These are phyloP conservation scores for Poeciliopsis prolifica DNA, from an alignment of 2,113 vertebrate genomes.

Conservation along the genomic window DNA sequence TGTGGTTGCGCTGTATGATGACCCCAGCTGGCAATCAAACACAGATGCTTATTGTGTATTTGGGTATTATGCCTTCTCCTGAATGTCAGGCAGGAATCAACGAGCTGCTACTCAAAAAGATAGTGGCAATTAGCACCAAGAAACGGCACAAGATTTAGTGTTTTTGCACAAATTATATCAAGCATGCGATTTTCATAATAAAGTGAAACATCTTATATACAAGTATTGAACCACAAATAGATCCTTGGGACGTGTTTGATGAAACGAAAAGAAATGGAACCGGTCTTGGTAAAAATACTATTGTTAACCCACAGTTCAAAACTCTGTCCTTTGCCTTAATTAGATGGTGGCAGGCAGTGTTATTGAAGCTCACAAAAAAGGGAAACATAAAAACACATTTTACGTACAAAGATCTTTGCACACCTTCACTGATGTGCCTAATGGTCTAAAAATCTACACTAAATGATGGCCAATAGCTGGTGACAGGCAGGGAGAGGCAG, in stretches of 20 bases:
- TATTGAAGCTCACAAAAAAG: slow-evolving; percentile 25
- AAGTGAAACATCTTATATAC: not conserved
- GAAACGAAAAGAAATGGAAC: not conserved
- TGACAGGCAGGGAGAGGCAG: slow-evolving; percentile 75
- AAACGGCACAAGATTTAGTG: not conserved
- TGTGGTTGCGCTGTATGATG: slow-evolving; percentile 43
- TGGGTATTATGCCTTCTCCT: slow-evolving; percentile 16
- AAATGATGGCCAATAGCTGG: slow-evolving; percentile 74
- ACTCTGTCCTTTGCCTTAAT: not conserved
- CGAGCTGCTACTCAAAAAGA: slow-evolving; percentile 1
- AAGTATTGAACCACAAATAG: not conserved
- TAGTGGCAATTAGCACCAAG: slow-evolving; percentile 19
- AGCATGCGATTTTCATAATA: not conserved
- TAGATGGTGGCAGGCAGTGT: not conserved
- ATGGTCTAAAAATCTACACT: slow-evolving; percentile 70
- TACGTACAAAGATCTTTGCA: slow-evolving; percentile 35
- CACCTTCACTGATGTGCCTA: slow-evolving; percentile 71
- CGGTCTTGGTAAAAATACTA: not conserved
- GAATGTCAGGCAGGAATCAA: not conserved
- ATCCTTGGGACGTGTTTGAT: not conserved
- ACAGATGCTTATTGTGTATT: slow-evolving; percentile 42
- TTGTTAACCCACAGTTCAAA: not conserved
- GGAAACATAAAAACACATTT: slow-evolving; percentile 41
- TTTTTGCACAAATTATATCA: not conserved
- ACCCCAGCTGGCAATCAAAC: slow-evolving; percentile 36